phyloP scores from a whole-genome alignment of 2,888 invertebrate genomes.

The Cantharis nigra region DNA sequence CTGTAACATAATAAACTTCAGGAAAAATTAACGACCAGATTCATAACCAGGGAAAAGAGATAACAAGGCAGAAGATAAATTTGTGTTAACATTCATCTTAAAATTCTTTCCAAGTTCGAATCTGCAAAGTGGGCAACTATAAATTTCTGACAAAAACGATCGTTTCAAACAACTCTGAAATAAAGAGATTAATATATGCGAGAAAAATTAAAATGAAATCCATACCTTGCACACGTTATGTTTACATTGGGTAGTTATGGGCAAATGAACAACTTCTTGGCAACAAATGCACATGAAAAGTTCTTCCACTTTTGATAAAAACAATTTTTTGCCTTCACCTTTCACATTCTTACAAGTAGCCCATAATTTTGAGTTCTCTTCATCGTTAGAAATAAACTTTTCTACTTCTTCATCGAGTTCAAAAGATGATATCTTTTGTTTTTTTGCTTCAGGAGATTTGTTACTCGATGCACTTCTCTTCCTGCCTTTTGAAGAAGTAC shows the following conservation, averaged over 20 bases:
- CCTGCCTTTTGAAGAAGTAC: conserved; percentile 40
- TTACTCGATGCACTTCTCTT: not conserved
- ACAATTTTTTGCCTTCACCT: conserved; percentile 62
- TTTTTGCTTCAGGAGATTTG: conserved; percentile 25
- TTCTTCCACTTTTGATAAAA: conserved; percentile 67
- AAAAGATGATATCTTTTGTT: conserved; percentile 29
- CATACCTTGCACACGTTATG: conserved; percentile 78
- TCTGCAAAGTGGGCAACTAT: conserved; percentile 73
- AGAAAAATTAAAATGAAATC: not conserved
- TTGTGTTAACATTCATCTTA: conserved; percentile 61
- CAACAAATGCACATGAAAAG: conserved; percentile 80
- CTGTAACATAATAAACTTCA: not conserved
- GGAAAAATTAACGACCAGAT: conserved; percentile 34
- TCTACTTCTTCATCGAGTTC: conserved; percentile 32
- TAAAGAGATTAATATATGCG: conserved; percentile 19
- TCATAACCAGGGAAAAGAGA: conserved; percentile 72
- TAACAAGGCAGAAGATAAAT: conserved; percentile 61
- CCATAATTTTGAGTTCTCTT: conserved; percentile 70
- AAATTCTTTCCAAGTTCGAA: conserved; percentile 62
- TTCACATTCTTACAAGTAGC: conserved; percentile 61
- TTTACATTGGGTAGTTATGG: conserved; percentile 73
- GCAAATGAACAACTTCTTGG: conserved; percentile 71
- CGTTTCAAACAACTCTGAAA: conserved; percentile 67
- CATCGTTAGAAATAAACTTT: conserved; percentile 61
- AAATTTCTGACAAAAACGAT: conserved; percentile 67